These are phyloP conservation scores for Mythimna lalbum DNA, from an alignment of 2,888 invertebrate genomes.

Conservation along the genomic window DNA sequence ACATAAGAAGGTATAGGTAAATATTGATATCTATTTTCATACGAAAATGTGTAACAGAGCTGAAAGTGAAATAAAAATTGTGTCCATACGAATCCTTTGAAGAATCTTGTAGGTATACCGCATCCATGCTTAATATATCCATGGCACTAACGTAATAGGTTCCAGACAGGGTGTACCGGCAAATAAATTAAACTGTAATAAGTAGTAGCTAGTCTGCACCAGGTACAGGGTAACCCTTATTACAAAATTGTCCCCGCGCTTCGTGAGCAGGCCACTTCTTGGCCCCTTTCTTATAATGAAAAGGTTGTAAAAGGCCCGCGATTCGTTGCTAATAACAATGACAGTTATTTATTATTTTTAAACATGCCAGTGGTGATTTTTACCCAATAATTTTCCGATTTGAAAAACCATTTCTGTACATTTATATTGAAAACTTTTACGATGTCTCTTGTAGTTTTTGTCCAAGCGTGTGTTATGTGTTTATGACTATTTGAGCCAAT, in stretches of 20 bases:
- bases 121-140: constrained; percentile 38
- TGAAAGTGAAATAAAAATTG: too few species aligned
- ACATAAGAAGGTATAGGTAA: too few species aligned
- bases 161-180: constrained; percentile 78
- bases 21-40: too few species aligned
- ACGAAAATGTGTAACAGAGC: too few species aligned
- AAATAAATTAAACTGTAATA: constrained; percentile 87
- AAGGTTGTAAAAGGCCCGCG: constrained; percentile 31
- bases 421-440: neutral
- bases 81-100: too few species aligned
- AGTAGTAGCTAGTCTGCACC: constrained; percentile 79
- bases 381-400: constrained; percentile 9
- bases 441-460: too few species aligned
- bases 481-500: neutral
- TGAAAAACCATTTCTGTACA: neutral
- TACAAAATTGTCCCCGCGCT: constrained; percentile 83
- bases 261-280: constrained; percentile 81
- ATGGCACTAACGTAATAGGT: constrained; percentile 72
- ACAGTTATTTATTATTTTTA: constrained; percentile 26
- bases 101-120: constrained; percentile 13
- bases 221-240: constrained; percentile 79
- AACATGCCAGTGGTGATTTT: constrained; percentile 19
- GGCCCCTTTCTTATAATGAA: constrained; percentile 69
- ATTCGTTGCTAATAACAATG: constrained; percentile 17
- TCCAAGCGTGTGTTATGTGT: neutral